Evolutionary conservation across 2,797 vertebrate species (phyloP), one percentile per base, ranked within the genome.

Genomic region (Trachops cirrhosus): DNA sequence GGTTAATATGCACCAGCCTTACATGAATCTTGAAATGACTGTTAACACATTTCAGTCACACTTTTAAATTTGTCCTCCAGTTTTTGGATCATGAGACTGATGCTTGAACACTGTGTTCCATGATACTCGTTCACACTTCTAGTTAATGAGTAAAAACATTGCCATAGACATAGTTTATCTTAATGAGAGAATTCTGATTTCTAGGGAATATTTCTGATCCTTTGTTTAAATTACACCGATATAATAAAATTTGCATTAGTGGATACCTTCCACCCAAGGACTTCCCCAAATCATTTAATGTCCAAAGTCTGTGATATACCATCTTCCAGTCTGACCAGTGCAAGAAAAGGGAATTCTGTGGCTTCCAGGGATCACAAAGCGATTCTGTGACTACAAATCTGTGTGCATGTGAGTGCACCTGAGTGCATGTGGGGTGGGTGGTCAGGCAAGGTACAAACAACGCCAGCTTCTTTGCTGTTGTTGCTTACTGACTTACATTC

Each of bases 1-100:
- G 50, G 15, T 75, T 95, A 78, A 83, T 71, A n/a, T 24, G 0
- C 73, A 62, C 11, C 26, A 95, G 50, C n/a, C 95, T 97, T 97
- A 92, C 71, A 93, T 95, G 95, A 96, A 78, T 54, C 86, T 97
- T 73, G 77, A 89, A 95, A 95, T 97, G 96, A 97, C 97, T 95
- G 91, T 94, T 87, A 83, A 74, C 78, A 95, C 7, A 77, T 96
- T 98, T 98, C 24, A 0, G 80, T 71, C 77, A 37, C 48, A 90
- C 94, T 96, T 93, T 88, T 16, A 48, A 93, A 95, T 96, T 57
- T 95, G 74, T 86, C 59, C 87, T 96, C 83, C 93, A 64, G 93
- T 85, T 93, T 93, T 71, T 64, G 46, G 67, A 89, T 44, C 32
- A 11, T 95, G 37, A 95, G 95, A 80, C n/a, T 80, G 73, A 89